Conservation (phyloP, 2,797 vertebrate genomes). For the Coranthus polyacanthus region DNA sequence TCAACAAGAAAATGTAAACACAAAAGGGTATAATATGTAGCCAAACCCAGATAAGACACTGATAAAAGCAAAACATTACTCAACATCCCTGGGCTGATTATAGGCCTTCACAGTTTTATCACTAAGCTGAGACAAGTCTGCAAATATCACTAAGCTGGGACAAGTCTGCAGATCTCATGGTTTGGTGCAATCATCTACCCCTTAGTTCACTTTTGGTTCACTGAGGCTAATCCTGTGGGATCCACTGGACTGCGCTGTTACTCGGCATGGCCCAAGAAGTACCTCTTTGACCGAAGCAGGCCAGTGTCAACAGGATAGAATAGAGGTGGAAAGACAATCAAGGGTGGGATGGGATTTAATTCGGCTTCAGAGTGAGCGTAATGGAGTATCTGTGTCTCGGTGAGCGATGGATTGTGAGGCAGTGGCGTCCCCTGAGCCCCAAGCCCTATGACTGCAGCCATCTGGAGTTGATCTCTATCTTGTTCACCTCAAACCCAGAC, state of each 20-base stretch:
- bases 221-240: constrained; percentile 53
- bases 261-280: constrained; percentile 33
- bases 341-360: constrained; percentile 70
- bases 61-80: constrained; percentile 67
- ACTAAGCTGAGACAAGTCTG: constrained; percentile 59
- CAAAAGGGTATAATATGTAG: constrained; percentile 60
- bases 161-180: constrained; percentile 40
- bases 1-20: constrained; percentile 67
- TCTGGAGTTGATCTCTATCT: constrained; percentile 80
- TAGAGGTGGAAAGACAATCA: constrained; percentile 74
- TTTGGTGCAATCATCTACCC: constrained; percentile 57
- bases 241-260: constrained; percentile 36
- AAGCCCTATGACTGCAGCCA: constrained; percentile 76
- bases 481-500: constrained; percentile 73
- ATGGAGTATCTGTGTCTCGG: constrained; percentile 74
- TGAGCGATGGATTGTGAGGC: constrained; percentile 71
- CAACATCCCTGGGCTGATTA: constrained; percentile 63
- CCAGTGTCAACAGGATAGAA: constrained; percentile 68
- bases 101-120: constrained; percentile 64
- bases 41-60: constrained; percentile 72
- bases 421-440: constrained; percentile 61
- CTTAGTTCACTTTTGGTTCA: constrained; percentile 39
- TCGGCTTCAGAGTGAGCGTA: constrained; percentile 72
- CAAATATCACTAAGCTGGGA: constrained; percentile 73
- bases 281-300: constrained; percentile 48